Percentiles rank a stretch among this genome's conserved stretches.
Conservation (phyloP, 2,888 invertebrate species). For the Acronicta leporina region DNA sequence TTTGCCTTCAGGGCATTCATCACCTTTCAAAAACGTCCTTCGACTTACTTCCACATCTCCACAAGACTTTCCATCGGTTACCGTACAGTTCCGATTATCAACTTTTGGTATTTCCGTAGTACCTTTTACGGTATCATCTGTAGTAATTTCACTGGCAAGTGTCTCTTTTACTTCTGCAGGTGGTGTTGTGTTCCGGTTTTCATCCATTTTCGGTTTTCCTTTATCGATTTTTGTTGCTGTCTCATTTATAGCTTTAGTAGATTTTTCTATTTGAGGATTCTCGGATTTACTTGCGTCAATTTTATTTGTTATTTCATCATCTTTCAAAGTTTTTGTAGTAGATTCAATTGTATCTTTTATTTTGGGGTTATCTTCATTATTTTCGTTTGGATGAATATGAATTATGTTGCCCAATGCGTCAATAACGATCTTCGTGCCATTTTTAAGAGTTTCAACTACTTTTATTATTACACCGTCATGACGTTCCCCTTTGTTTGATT, state of each 20-base stretch:
- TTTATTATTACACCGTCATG: constrained; percentile 23
- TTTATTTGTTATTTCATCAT: neutral
- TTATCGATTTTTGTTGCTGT: neutral
- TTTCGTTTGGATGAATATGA: constrained; percentile 7
- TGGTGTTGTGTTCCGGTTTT: constrained; percentile 21
- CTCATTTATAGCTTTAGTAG: neutral
- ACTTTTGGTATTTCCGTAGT: constrained; percentile 5
- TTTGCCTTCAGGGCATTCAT: constrained; percentile 26
- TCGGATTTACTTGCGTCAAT: neutral
- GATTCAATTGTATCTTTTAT: neutral
- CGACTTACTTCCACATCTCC: neutral
- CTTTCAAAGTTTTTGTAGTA: neutral
- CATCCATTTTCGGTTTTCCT: neutral
- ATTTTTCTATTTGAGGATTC: neutral
- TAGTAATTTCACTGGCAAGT: neutral
- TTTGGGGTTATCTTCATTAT: neutral
- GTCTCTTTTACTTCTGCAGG: neutral
- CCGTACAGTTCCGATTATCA: constrained; percentile 7
- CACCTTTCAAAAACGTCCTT: constrained; percentile 14
- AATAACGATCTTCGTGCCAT: constrained; percentile 34
- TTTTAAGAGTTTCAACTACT: constrained; percentile 25
- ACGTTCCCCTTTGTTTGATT: neutral
- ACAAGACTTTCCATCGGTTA: constrained; percentile 4
- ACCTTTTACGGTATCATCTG: neutral
- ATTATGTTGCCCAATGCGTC: constrained; percentile 35